Conservation (phyloP, 2,113 vertebrate species). For the Boulengeromyrus knoepffleri region DNA sequence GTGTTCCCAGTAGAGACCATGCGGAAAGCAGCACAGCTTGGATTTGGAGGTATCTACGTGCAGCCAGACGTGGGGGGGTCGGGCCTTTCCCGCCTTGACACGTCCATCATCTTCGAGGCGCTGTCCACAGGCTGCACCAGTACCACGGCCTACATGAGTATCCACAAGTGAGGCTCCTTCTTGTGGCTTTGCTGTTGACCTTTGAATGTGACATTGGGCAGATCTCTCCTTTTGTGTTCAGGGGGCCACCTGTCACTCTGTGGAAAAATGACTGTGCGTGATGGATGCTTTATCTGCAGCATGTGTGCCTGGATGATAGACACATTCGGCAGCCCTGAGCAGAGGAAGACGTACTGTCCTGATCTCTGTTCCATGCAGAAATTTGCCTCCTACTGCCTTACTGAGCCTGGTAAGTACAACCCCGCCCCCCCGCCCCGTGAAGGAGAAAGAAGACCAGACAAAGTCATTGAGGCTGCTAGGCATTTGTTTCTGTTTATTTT, state of each 20-base stretch:
- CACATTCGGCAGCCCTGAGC: slow-evolving; percentile 76
- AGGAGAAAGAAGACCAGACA: background rate
- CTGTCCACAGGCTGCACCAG: slow-evolving; percentile 91
- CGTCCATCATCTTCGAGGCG: slow-evolving; percentile 90
- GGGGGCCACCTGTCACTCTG: background rate
- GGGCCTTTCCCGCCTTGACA: slow-evolving; percentile 85
- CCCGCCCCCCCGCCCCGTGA: background rate
- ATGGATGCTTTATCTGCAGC: slow-evolving; percentile 50
- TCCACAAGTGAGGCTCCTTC: slow-evolving; percentile 81
- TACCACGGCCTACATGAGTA: slow-evolving; percentile 94
- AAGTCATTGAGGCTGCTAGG: background rate
- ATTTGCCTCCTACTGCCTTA: slow-evolving; percentile 92
- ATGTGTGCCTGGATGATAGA: slow-evolving; percentile 98
- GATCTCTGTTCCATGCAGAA: slow-evolving; percentile 85
- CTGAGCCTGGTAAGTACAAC: slow-evolving; percentile 79
- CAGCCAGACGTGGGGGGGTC: slow-evolving; percentile 84
- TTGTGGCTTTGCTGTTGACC: background rate
- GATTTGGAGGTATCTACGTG: slow-evolving; percentile 86
- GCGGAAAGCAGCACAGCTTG: slow-evolving; percentile 81
- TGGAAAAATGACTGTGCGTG: background rate
- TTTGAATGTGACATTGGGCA: background rate
- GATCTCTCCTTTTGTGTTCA: background rate
- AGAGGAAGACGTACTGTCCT: slow-evolving; percentile 78
- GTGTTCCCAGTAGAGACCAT: slow-evolving; percentile 81
- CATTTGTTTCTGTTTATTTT: background rate